Conservation (phyloP, 2,113 vertebrate species). For the Cavia aperea region DNA sequence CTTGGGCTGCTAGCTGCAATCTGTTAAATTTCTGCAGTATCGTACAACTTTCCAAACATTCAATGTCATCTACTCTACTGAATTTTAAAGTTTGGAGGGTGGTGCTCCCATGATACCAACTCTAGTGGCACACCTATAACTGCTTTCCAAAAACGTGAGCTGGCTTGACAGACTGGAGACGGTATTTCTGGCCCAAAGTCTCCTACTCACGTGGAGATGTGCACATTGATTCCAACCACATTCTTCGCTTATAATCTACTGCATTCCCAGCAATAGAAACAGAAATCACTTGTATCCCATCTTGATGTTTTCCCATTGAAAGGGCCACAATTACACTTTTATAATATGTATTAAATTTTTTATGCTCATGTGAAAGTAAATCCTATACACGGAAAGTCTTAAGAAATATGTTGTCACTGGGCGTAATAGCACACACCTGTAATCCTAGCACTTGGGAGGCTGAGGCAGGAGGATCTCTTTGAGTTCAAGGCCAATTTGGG, state of each 20-base stretch:
- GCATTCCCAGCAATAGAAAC: neutral
- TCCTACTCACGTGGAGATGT: neutral
- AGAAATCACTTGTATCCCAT: neutral
- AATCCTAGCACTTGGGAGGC: neutral
- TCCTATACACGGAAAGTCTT: neutral
- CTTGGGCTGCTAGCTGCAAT: neutral
- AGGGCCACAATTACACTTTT: neutral
- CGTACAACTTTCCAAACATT: neutral
- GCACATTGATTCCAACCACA: neutral
- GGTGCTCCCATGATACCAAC: neutral
- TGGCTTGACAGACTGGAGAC: neutral
- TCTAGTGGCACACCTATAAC: neutral
- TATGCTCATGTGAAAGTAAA: neutral
- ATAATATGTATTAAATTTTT: neutral
- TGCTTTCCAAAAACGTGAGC: neutral
- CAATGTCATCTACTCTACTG: neutral
- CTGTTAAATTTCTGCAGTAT: constrained; percentile 5
- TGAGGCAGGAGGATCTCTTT: neutral
- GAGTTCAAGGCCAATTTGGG: neutral
- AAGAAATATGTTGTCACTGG: neutral
- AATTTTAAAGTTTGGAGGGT: neutral
- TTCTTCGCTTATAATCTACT: neutral
- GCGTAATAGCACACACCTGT: neutral
- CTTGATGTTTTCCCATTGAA: neutral
- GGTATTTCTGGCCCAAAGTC: neutral